A percentile compares a stretch with the other conserved stretches of the same genome.
phyloP scores from a whole-genome alignment of 2,888 invertebrate genomes.

The Allophyes oxyacanthae region DNA sequence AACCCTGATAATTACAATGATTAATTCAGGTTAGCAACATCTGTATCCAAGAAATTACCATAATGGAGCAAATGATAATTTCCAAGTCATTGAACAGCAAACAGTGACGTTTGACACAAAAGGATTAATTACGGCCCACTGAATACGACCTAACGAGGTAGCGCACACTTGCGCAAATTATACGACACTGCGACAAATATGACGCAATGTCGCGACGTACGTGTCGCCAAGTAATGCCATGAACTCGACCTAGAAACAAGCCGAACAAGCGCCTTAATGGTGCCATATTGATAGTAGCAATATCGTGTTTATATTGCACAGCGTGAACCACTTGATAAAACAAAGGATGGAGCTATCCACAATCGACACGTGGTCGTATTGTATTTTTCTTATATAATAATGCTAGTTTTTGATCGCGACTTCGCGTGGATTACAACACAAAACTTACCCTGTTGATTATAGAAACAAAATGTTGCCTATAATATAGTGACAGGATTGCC shows the following conservation, averaged over 20 bases:
- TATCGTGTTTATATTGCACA: constrained; percentile 31
- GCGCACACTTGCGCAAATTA: constrained; percentile 69
- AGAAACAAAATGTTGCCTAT: too few species aligned
- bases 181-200: constrained; percentile 17
- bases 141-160: constrained; percentile 68
- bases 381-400: background rate
- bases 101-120: constrained; percentile 61
- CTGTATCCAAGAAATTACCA: constrained; percentile 56
- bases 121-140: constrained; percentile 66
- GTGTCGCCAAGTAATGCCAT: constrained; percentile 9
- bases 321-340: constrained; percentile 37
- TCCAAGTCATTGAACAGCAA: constrained; percentile 61
- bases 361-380: background rate
- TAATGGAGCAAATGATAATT: constrained; percentile 59
- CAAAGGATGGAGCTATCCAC: constrained; percentile 3
- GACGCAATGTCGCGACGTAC: constrained; percentile 29
- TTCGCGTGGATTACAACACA: too few species aligned
- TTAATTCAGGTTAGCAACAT: constrained; percentile 8
- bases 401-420: too few species aligned
- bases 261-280: constrained; percentile 39
- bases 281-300: constrained; percentile 31
- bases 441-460: too few species aligned
- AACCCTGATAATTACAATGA: background rate
- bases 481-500: too few species aligned
- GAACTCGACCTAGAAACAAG: constrained; percentile 59